These are phyloP conservation scores for Aspiorhynchus laticeps DNA, from an alignment of 2,113 vertebrate genomes.

Conservation along the genomic window DNA sequence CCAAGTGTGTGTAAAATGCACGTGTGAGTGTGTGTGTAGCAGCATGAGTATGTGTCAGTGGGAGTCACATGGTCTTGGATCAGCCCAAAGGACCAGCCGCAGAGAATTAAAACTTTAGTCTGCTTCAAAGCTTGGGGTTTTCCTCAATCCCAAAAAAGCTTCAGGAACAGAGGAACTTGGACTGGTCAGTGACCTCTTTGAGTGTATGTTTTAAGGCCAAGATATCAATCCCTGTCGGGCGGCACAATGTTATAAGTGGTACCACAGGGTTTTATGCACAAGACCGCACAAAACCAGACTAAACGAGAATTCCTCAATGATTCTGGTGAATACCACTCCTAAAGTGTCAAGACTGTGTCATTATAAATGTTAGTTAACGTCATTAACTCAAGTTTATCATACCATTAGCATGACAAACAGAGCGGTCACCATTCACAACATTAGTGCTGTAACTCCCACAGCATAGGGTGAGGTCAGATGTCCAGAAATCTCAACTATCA, in stretches of 20 bases:
- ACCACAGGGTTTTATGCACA: not conserved
- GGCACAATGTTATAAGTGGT: not conserved
- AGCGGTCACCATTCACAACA: not conserved
- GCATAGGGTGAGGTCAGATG: not conserved
- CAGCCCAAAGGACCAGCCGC: constrained; percentile 42
- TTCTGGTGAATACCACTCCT: not conserved
- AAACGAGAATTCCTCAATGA: not conserved
- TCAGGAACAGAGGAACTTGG: not conserved
- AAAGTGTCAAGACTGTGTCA: no score
- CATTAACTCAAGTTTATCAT: not conserved
- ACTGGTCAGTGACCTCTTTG: not conserved
- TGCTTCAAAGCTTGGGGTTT: constrained; percentile 64
- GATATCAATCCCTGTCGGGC: not conserved
- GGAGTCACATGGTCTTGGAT: constrained; percentile 52
- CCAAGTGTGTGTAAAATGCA: constrained; percentile 6
- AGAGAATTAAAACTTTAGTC: constrained; percentile 62
- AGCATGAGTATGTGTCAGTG: constrained; percentile 64
- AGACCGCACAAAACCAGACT: not conserved
- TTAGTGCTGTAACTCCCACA: not conserved
- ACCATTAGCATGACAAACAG: not conserved
- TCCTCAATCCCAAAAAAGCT: constrained; percentile 56
- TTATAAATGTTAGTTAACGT: not conserved
- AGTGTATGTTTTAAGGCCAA: not conserved
- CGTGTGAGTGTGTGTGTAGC: constrained; percentile 16
- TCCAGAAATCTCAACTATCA: not conserved